Percentiles rank a stretch among this genome's conserved stretches.
These are phyloP conservation scores for Zoanthus solanderi DNA, from an alignment of 92 coral and sea anemone genomes.

Conservation along the genomic window DNA sequence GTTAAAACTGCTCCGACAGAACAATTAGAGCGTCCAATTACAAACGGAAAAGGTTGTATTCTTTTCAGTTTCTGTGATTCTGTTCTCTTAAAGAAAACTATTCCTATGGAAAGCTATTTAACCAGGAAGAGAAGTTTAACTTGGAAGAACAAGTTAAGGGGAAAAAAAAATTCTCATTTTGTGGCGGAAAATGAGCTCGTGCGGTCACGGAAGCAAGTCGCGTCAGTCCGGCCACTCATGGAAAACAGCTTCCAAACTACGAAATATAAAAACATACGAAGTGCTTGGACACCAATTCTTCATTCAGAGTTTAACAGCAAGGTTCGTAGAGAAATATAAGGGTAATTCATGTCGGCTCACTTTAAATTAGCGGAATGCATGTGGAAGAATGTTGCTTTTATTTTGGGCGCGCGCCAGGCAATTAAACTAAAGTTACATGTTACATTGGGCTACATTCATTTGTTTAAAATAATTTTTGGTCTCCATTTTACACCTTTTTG, in stretches of 20 bases:
- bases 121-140: slow-evolving; percentile 18
- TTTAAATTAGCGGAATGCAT: not conserved
- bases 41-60: not conserved
- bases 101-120: slow-evolving; percentile 30
- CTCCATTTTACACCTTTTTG: not conserved
- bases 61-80: not conserved
- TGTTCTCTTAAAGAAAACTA: not conserved
- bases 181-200: slow-evolving; percentile 45
- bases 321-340: slow-evolving; percentile 21
- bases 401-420: not conserved
- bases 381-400: slow-evolving; percentile 5
- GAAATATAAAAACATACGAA: slow-evolving; percentile 32
- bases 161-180: not conserved
- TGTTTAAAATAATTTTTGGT: no score
- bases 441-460: not conserved
- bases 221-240: slow-evolving; percentile 26
- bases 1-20: not conserved
- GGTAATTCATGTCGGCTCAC: not conserved
- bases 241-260: slow-evolving; percentile 36
- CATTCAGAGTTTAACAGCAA: slow-evolving; percentile 40
- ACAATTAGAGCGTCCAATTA: not conserved
- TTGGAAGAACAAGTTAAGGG: slow-evolving; percentile 2
- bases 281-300: slow-evolving; percentile 42
- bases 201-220: slow-evolving; percentile 38
- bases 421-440: not conserved